A percentile compares a stretch with the other conserved stretches of the same genome.
Evolutionary conservation across 2,113 vertebrate species (phyloP).

Genomic region (Struthio camelus): DNA sequence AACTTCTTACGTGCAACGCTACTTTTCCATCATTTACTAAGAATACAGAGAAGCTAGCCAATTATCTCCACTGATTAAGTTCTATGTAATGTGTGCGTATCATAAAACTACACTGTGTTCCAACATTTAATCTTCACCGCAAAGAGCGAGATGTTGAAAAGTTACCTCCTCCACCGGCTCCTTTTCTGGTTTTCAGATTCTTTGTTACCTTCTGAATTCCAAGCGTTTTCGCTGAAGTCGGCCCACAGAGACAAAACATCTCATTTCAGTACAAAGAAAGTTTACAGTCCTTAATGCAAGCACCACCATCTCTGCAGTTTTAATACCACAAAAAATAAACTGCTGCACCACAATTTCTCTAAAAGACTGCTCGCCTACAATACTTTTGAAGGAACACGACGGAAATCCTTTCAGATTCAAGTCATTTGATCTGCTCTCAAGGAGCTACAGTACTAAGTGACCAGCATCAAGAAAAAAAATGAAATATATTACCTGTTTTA

Average conservation of each 20-base stretch:
- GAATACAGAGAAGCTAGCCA: not conserved
- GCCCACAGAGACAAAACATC: not conserved
- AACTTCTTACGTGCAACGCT: fast-evolving
- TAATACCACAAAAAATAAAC: not conserved
- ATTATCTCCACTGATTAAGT: not conserved
- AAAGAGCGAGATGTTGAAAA: not conserved
- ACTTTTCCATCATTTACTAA: not conserved
- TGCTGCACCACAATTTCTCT: not conserved
- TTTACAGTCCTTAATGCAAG: not conserved
- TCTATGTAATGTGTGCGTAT: fast-evolving
- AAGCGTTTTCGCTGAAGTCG: not conserved
- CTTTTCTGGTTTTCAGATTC: not conserved
- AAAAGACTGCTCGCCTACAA: not conserved
- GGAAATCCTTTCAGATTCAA: not conserved
- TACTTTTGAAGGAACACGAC: not conserved
- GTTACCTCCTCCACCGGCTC: not conserved
- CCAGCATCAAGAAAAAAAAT: not conserved
- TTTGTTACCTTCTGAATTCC: not conserved
- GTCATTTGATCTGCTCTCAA: not conserved
- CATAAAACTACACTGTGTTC: not conserved
- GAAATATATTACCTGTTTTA: fast-evolving
- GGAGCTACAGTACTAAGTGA: not conserved
- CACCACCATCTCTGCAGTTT: not conserved
- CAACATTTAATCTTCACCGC: not conserved
- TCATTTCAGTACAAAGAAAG: not conserved